Evolutionary conservation across 2,888 invertebrate species (phyloP).

Genomic region (Hyles lineata): DNA sequence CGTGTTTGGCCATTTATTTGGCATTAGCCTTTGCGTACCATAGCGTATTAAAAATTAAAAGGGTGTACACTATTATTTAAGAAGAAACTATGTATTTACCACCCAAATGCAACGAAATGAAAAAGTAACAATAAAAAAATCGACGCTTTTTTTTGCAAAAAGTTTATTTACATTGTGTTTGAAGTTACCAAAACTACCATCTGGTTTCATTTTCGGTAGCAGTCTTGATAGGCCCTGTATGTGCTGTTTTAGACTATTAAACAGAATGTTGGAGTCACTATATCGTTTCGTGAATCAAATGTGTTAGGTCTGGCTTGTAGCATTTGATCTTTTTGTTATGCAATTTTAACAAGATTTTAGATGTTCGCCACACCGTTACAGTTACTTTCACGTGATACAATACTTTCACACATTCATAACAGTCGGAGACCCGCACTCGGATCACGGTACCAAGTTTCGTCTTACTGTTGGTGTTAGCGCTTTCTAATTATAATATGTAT

Average conservation of each 20-base stretch:
- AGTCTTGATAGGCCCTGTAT: neutral
- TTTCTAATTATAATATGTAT: conserved; percentile 36
- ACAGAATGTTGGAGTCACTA: too few species aligned
- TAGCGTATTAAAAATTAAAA: too few species aligned
- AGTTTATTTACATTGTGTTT: too few species aligned
- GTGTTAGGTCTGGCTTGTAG: neutral
- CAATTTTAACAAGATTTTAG: conserved; percentile 21
- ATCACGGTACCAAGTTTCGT: conserved; percentile 10
- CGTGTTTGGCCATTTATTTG: too few species aligned
- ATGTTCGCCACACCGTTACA: conserved; percentile 38
- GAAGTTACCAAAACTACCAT: too few species aligned
- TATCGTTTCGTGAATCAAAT: neutral
- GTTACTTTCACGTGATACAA: conserved; percentile 60
- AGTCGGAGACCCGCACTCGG: conserved; percentile 34
- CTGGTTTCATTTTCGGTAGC: too few species aligned
- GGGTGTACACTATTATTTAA: too few species aligned
- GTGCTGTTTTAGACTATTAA: neutral
- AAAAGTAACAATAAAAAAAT: too few species aligned
- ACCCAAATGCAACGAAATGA: too few species aligned
- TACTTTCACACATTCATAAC: conserved; percentile 61
- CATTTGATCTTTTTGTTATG: conserved; percentile 13
- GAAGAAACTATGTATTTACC: too few species aligned
- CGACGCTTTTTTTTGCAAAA: too few species aligned
- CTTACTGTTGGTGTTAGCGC: conserved; percentile 21
- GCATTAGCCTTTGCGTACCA: too few species aligned